phyloP scores from a whole-genome alignment of 2,797 vertebrate genomes.

The Myotis myotis region DNA sequence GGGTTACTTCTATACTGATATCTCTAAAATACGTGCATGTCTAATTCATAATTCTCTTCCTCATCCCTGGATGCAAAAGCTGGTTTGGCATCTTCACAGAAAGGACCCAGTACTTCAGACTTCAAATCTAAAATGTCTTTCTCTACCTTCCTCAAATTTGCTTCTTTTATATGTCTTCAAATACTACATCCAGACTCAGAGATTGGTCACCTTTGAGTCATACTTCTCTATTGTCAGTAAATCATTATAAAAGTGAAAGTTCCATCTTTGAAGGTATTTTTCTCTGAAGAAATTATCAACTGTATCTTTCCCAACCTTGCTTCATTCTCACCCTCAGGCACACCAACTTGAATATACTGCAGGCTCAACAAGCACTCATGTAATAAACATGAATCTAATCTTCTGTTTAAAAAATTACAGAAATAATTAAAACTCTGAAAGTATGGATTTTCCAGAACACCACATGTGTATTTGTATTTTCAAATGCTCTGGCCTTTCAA shows the following conservation, averaged over 20 bases:
- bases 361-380: background rate
- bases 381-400: conserved; percentile 15
- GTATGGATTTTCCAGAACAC: background rate
- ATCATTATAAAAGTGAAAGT: background rate
- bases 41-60: background rate
- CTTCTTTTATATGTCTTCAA: background rate
- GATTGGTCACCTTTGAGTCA: background rate
- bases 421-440: background rate
- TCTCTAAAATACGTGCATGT: background rate
- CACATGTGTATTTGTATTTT: background rate
- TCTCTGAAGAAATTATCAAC: background rate
- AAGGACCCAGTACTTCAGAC: background rate
- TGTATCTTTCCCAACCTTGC: background rate
- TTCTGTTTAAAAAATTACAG: background rate
- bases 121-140: background rate
- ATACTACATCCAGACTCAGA: background rate
- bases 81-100: background rate
- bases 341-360: background rate
- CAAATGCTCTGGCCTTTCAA: conserved; percentile 2
- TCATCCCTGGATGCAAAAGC: background rate
- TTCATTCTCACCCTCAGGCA: background rate
- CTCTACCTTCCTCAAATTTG: background rate
- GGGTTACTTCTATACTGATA: background rate
- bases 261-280: background rate
- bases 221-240: background rate